A percentile compares a stretch with the other conserved stretches of the same genome.
These are phyloP conservation scores for Acropora tenuis DNA, from an alignment of 64 coral and sea anemone genomes.

Conservation along the genomic window DNA sequence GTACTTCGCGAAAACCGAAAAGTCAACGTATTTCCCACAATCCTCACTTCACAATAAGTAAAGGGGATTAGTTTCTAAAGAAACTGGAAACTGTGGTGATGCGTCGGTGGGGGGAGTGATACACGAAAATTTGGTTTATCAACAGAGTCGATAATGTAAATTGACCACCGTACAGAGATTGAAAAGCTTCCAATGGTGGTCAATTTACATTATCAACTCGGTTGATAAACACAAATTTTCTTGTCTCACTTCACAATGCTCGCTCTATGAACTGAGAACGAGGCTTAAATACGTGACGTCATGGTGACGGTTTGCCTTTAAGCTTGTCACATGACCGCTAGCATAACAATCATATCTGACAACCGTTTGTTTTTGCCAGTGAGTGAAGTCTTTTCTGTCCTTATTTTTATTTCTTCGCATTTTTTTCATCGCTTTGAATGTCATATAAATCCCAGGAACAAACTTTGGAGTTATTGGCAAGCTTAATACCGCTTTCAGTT, in stretches of 20 bases:
- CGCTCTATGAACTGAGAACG: neutral
- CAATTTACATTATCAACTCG: too few species aligned
- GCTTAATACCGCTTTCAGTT: neutral
- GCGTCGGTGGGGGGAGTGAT: too few species aligned
- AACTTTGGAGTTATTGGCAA: neutral
- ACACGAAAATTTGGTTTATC: neutral
- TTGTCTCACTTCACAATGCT: too few species aligned
- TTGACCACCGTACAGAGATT: too few species aligned
- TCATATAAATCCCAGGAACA: neutral
- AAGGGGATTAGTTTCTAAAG: too few species aligned
- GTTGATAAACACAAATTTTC: too few species aligned
- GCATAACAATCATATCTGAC: constrained; percentile 22
- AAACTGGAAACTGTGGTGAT: too few species aligned
- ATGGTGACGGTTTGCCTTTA: neutral
- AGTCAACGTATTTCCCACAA: too few species aligned
- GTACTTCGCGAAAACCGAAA: too few species aligned
- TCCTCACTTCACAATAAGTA: too few species aligned
- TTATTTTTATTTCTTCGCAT: neutral
- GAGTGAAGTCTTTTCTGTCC: neutral
- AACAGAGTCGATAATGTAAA: too few species aligned
- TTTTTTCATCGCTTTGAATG: neutral
- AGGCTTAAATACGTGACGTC: constrained; percentile 23
- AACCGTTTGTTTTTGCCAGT: constrained; percentile 6
- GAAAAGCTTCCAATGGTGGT: too few species aligned
- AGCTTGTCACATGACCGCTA: constrained; percentile 5